Conservation (phyloP, 1,140 invertebrate genomes). For the Dreissena polymorpha region DNA sequence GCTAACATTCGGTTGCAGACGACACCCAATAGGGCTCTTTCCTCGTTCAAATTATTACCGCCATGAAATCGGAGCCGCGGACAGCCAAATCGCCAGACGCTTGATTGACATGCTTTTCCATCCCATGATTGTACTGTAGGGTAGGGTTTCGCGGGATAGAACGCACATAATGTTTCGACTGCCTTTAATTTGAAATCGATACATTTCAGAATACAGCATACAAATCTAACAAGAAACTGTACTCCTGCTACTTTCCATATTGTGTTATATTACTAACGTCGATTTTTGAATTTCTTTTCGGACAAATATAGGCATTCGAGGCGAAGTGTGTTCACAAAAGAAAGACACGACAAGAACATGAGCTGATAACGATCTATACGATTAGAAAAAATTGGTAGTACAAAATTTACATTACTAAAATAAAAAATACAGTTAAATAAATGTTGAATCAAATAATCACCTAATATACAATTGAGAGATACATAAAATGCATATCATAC, state of each 20-base stretch:
- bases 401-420: too few relatives aligned
- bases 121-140: conserved; percentile 33
- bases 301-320: too few relatives aligned
- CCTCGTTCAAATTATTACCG: conserved; percentile 48
- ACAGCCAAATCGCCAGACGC: conserved; percentile 37
- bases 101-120: conserved; percentile 52
- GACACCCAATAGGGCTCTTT: conserved; percentile 28
- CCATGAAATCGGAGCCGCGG: conserved; percentile 44
- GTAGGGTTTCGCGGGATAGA: conserved; percentile 41
- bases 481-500: too few relatives aligned
- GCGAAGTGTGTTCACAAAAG: too few relatives aligned
- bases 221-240: conserved; percentile 47
- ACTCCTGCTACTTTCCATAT: conserved; percentile 51
- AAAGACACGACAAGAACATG: too few relatives aligned
- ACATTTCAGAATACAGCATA: conserved; percentile 55
- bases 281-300: too few relatives aligned
- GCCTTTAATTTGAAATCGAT: conserved; percentile 57
- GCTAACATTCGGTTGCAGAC: conserved; percentile 37
- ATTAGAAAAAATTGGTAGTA: too few relatives aligned
- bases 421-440: too few relatives aligned
- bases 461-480: too few relatives aligned
- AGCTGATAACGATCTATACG: too few relatives aligned
- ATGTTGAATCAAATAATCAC: too few relatives aligned
- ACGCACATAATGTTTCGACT: conserved; percentile 46
- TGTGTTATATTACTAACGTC: not conserved